Conservation (phyloP, 2,888 invertebrate genomes). For the Chouioia cunea region DNA sequence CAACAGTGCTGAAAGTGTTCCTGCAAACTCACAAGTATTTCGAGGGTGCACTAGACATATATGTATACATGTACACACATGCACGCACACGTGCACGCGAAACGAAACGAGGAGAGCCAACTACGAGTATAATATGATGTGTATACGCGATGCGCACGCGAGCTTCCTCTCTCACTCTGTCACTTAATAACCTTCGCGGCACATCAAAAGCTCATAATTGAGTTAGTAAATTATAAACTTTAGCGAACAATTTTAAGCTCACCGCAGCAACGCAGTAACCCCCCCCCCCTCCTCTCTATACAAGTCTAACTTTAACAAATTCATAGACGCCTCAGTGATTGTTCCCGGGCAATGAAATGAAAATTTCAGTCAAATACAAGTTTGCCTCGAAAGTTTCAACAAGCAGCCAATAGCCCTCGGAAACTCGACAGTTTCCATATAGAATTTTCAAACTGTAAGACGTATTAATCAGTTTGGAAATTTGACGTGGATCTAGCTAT, state of each 20-base stretch:
- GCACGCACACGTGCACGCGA: neutral
- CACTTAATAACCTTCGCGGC: slow-evolving; percentile 21
- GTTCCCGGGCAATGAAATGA: too few relatives aligned
- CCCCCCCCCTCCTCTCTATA: too few relatives aligned
- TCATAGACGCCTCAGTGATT: too few relatives aligned
- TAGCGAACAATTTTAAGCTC: slow-evolving; percentile 24
- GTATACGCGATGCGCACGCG: too few relatives aligned
- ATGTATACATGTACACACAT: neutral
- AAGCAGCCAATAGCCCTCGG: too few relatives aligned
- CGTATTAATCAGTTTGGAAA: too few relatives aligned
- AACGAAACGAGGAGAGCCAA: neutral
- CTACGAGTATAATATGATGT: too few relatives aligned
- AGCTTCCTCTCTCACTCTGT: neutral
- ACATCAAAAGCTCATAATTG: slow-evolving; percentile 20
- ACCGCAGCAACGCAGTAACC: too few relatives aligned
- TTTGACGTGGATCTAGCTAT: neutral
- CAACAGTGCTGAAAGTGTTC: slow-evolving; percentile 19
- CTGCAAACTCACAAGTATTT: slow-evolving; percentile 32
- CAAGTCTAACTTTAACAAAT: too few relatives aligned
- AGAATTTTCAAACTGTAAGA: neutral
- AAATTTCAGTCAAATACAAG: too few relatives aligned
- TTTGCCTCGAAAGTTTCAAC: too few relatives aligned
- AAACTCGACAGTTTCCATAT: too few relatives aligned
- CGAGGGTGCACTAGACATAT: neutral
- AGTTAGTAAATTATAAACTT: slow-evolving; percentile 26